phyloP scores from a whole-genome alignment of 2,797 vertebrate genomes.

The Strix occidentalis region DNA sequence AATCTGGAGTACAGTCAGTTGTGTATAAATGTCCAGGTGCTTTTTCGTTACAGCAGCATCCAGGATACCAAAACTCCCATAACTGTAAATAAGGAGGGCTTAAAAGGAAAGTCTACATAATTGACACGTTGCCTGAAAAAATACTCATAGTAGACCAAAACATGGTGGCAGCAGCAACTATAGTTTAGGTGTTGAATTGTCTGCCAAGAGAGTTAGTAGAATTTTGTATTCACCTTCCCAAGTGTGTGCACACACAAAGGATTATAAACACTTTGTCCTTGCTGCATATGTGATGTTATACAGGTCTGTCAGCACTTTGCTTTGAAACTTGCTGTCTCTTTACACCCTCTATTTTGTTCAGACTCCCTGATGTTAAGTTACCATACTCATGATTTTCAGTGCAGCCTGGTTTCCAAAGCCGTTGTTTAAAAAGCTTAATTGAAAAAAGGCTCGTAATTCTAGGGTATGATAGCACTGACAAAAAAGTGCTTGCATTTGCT shows the following conservation, averaged over 20 bases:
- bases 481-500: constrained; percentile 71
- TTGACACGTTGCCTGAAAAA: not conserved
- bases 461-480: not conserved
- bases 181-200: not conserved
- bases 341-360: not conserved
- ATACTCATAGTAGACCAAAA: not conserved
- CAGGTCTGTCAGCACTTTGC: constrained; percentile 7
- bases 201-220: not conserved
- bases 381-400: not conserved
- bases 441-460: constrained; percentile 31
- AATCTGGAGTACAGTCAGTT: not conserved
- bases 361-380: not conserved
- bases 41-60: not conserved
- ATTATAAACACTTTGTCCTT: not conserved
- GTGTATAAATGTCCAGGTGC: not conserved
- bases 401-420: not conserved
- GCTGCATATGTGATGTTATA: not conserved
- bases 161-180: not conserved
- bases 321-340: not conserved
- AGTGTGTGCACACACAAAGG: not conserved
- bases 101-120: not conserved
- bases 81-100: not conserved
- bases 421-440: constrained; percentile 50
- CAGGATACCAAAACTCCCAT: not conserved
- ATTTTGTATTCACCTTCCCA: not conserved